A percentile compares a stretch with the other conserved stretches of the same genome.
Conservation (phyloP, 2,888 invertebrate genomes). For the Ectobius pallidus region DNA sequence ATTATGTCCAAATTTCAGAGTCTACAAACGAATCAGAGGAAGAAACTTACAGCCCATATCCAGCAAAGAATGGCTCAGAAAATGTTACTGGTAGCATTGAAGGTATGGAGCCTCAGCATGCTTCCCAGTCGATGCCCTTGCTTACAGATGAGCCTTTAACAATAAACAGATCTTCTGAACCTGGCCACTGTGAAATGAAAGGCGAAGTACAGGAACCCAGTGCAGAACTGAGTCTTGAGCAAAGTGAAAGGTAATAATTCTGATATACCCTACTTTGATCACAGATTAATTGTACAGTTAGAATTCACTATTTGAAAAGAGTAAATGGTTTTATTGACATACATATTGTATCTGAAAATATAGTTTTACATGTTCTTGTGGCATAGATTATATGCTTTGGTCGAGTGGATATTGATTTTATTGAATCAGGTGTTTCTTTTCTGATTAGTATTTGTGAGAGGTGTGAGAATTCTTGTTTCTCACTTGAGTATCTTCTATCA, state of each 20-base stretch:
- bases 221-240: slow-evolving; percentile 4
- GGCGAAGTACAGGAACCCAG: not conserved
- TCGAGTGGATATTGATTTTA: no score
- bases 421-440: no score
- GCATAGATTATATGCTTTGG: no score
- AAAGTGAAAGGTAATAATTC: slow-evolving; percentile 29
- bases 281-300: no score
- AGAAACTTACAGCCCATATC: not conserved
- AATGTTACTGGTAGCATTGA: not conserved
- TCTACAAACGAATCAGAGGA: not conserved
- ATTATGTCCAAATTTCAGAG: not conserved
- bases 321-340: no score
- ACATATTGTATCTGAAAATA: slow-evolving; percentile 9
- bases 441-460: no score
- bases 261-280: no score
- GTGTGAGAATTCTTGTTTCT: no score
- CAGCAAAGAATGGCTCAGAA: not conserved
- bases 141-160: slow-evolving; percentile 11
- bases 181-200: not conserved
- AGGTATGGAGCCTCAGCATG: not conserved
- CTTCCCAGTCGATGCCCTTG: slow-evolving; percentile 28
- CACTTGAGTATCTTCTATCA: no score
- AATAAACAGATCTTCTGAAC: not conserved
- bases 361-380: not conserved
- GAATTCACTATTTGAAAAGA: no score